Evolutionary conservation across 2,113 vertebrate genomes (phyloP).

Genomic region (Machaerirhynchus nigripectus): DNA sequence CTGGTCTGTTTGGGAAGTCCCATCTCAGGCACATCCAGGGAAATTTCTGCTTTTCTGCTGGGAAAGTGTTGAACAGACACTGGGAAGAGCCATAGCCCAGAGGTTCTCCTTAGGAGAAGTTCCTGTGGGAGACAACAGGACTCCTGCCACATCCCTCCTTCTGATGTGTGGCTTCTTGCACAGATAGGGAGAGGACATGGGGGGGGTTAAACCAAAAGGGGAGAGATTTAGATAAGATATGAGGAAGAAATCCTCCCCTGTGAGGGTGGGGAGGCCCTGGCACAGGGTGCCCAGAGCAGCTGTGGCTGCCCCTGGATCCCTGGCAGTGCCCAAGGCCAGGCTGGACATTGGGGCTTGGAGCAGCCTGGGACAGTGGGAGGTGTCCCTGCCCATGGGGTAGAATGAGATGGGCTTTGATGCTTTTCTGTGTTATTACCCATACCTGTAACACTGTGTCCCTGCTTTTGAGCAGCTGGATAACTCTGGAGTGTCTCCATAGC

Average conservation of each 20-base stretch:
- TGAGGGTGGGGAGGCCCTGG: neutral
- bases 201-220: neutral
- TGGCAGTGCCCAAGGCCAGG: neutral
- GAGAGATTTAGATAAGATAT: neutral
- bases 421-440: neutral
- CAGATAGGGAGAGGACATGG: neutral
- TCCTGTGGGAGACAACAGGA: neutral
- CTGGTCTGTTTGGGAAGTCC: neutral
- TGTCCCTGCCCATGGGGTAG: neutral
- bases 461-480: neutral
- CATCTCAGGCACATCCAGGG: neutral
- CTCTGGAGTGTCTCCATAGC: neutral
- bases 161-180: neutral
- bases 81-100: neutral
- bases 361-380: neutral
- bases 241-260: neutral
- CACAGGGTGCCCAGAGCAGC: neutral
- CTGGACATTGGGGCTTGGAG: neutral
- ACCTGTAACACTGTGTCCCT: rapidly evolving
- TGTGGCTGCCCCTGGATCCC: neutral
- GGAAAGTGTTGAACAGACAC: neutral
- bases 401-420: neutral
- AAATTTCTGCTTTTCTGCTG: neutral
- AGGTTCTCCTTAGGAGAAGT: neutral
- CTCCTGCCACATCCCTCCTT: neutral